phyloP scores from a whole-genome alignment of 2,113 vertebrate species.

The Syrrhaptes paradoxus region DNA sequence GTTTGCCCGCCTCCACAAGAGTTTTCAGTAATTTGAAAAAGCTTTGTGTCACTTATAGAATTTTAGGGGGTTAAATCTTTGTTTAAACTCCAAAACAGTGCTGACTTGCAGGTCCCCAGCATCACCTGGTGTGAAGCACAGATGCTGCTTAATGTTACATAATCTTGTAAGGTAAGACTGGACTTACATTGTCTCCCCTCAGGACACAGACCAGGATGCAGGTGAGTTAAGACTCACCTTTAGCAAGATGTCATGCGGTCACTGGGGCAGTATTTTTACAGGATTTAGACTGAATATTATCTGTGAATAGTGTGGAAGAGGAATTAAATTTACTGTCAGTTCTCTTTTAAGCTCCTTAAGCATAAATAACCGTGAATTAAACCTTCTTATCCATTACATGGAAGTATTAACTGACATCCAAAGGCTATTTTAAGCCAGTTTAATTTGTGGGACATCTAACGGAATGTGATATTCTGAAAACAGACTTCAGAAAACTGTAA shows the following conservation, averaged over 20 bases:
- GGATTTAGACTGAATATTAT: not conserved
- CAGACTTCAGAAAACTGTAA: not conserved
- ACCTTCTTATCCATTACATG: not conserved
- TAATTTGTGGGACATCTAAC: not conserved
- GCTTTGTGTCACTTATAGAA: not conserved
- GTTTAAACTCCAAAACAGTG: not conserved
- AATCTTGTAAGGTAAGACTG: not conserved
- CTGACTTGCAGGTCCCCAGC: not conserved
- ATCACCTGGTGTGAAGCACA: not conserved
- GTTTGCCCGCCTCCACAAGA: not conserved
- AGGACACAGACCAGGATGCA: not conserved
- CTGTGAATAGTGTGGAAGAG: not conserved
- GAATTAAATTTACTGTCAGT: not conserved
- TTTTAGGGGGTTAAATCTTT: not conserved
- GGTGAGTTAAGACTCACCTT: not conserved
- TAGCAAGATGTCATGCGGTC: not conserved
- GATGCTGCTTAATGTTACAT: not conserved
- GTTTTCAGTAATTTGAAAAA: not conserved
- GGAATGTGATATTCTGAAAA: not conserved
- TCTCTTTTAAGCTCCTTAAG: not conserved
- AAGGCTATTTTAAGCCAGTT: not conserved
- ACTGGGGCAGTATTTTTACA: not conserved
- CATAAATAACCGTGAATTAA: not conserved
- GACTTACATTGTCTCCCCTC: rapidly evolving
- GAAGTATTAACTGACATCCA: not conserved